phyloP scores from a whole-genome alignment of 2,888 invertebrate genomes.

The Heliconius cydno region DNA sequence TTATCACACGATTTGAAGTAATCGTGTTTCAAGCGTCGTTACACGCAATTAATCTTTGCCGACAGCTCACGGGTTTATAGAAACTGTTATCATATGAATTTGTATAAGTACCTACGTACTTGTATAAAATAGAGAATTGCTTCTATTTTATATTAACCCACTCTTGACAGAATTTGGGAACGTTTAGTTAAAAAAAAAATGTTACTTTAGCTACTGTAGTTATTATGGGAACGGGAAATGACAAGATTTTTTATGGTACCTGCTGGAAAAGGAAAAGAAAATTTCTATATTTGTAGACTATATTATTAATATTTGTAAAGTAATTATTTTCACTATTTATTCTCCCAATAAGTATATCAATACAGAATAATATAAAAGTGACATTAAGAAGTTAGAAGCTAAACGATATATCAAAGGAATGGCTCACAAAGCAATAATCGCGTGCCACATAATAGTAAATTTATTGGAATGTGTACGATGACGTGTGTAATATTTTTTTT shows the following conservation, averaged over 20 bases:
- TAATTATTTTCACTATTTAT: not conserved
- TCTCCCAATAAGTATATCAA: not conserved
- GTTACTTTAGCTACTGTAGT: too few species aligned
- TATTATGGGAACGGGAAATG: too few species aligned
- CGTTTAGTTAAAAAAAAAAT: too few species aligned
- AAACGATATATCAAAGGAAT: constrained; percentile 28
- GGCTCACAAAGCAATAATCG: constrained; percentile 33
- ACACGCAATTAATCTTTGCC: constrained; percentile 30
- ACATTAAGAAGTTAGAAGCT: constrained; percentile 24
- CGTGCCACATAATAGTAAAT: constrained; percentile 35
- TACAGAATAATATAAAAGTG: constrained; percentile 4
- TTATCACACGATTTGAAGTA: constrained; percentile 18
- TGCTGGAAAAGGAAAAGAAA: too few species aligned
- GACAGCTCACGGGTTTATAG: constrained; percentile 23
- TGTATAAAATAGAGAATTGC: too few species aligned
- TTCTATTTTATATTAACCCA: too few species aligned
- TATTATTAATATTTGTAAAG: not conserved
- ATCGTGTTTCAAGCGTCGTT: constrained; percentile 29
- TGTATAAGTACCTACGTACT: not conserved
- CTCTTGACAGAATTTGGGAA: too few species aligned
- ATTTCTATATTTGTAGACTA: not conserved
- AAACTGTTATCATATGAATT: constrained; percentile 7
- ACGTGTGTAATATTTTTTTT: constrained; percentile 22
- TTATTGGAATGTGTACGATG: constrained; percentile 31
- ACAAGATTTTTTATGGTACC: too few species aligned